Percentiles rank a stretch among this genome's conserved stretches.
These are phyloP conservation scores for Volucella zonaria DNA, from an alignment of 2,888 invertebrate species.

Conservation along the genomic window DNA sequence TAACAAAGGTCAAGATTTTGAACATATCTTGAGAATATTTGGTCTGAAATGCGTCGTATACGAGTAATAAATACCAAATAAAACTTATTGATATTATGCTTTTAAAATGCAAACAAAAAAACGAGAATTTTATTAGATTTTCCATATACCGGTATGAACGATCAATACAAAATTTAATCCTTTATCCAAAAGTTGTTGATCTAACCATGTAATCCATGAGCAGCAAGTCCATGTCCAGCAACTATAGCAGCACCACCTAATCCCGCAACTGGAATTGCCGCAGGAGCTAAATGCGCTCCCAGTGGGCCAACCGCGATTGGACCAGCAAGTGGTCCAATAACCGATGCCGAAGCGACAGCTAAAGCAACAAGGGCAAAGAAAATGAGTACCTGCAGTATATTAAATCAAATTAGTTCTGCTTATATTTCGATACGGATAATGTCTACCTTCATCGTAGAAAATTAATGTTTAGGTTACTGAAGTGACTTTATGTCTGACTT, in stretches of 20 bases:
- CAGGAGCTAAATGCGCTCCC: slow-evolving; percentile 23
- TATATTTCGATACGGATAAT: not conserved
- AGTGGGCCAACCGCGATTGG: slow-evolving; percentile 13
- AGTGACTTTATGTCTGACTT: slow-evolving; percentile 39
- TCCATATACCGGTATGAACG: no score
- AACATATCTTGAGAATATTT: no score
- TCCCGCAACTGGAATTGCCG: slow-evolving; percentile 15
- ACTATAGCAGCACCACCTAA: slow-evolving; percentile 8
- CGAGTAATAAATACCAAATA: no score
- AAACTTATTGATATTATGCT: no score
- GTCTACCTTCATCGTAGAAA: slow-evolving; percentile 21
- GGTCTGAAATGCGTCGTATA: no score
- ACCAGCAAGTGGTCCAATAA: slow-evolving; percentile 35
- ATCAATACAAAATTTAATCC: not conserved
- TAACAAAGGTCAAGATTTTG: no score
- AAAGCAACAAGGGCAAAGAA: slow-evolving; percentile 41
- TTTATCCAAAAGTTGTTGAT: not conserved
- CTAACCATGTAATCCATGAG: slow-evolving; percentile 40
- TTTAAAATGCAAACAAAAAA: not conserved
- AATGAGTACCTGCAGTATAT: slow-evolving; percentile 32
- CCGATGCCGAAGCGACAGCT: slow-evolving; percentile 43
- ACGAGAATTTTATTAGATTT: slow-evolving; percentile 8
- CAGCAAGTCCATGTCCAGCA: slow-evolving; percentile 14
- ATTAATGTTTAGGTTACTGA: slow-evolving; percentile 11
- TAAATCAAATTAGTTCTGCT: not conserved